Percentiles rank a stretch among this genome's conserved stretches.
phyloP scores from a whole-genome alignment of 2,113 vertebrate genomes.

The human region GRCh38 chr1:161008501-161009000 shows the following conservation, averaged over 20 bases:
- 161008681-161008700: neutral
- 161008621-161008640: neutral
- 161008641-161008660: neutral
- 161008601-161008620: neutral
- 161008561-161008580: neutral
- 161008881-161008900: neutral
- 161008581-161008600: neutral
- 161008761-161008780: neutral
- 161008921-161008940: too few relatives aligned
- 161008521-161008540: too few relatives aligned
- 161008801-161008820: neutral
- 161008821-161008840: neutral
- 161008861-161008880: neutral
- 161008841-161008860: neutral
- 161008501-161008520: too few relatives aligned
- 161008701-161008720: neutral
- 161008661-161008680: neutral
- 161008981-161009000: neutral
- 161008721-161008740: neutral
- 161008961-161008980: neutral
- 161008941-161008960: neutral
- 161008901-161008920: too few relatives aligned
- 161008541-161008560: neutral
- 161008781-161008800: neutral
- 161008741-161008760: neutral